These are phyloP conservation scores for Noctua pronuba DNA, from an alignment of 2,888 invertebrate genomes.

Conservation along the genomic window DNA sequence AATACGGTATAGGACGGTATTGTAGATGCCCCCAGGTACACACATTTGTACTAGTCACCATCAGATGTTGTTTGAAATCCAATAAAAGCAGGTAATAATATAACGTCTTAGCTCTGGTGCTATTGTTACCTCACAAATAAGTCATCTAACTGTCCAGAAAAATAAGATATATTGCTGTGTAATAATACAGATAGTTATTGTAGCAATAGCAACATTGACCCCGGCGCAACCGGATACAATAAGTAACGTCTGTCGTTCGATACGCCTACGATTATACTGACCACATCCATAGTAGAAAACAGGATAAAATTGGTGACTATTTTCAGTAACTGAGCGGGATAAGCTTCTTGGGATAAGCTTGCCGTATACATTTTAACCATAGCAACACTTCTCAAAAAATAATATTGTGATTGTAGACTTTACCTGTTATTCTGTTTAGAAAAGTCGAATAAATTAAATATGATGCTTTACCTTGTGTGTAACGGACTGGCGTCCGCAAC, in stretches of 20 bases:
- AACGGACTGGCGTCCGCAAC: no score
- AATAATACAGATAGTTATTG: slow-evolving; percentile 23
- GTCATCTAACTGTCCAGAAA: background rate
- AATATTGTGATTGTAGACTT: background rate
- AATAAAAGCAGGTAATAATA: background rate
- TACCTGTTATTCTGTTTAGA: background rate
- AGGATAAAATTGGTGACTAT: background rate
- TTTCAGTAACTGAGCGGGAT: background rate
- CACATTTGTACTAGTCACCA: background rate
- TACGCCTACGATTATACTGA: slow-evolving; percentile 42
- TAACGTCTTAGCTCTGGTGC: background rate
- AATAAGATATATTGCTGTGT: slow-evolving; percentile 12
- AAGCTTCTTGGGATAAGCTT: background rate
- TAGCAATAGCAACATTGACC: slow-evolving; percentile 28
- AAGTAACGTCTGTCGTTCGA: slow-evolving; percentile 50
- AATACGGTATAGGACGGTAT: background rate
- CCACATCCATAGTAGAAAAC: slow-evolving; percentile 5
- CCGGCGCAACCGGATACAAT: slow-evolving; percentile 58
- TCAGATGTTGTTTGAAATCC: background rate
- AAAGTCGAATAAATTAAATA: background rate
- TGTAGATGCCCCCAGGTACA: background rate
- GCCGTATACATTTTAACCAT: background rate
- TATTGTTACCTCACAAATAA: background rate
- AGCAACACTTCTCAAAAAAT: background rate
- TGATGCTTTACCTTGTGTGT: background rate